These are phyloP conservation scores for Mesitornis unicolor DNA, from an alignment of 2,113 vertebrate species.

Conservation along the genomic window DNA sequence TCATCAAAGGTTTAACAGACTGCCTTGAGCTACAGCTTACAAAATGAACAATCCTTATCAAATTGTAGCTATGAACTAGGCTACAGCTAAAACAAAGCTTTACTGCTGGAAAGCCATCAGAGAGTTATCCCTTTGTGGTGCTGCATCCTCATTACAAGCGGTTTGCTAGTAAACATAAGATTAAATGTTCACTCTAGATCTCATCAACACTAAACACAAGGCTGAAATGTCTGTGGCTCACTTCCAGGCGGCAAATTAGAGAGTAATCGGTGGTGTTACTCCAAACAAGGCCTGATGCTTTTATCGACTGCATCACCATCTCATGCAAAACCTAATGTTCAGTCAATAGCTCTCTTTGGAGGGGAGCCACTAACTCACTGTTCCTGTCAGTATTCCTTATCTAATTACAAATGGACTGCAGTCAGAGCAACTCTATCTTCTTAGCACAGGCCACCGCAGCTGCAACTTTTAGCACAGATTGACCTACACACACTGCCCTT, in stretches of 20 bases:
- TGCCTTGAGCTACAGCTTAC: neutral
- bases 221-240: conserved; percentile 67
- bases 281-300: conserved; percentile 74
- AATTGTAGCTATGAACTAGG: conserved; percentile 4
- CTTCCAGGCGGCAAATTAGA: conserved; percentile 77
- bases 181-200: conserved; percentile 57
- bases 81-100: conserved; percentile 33
- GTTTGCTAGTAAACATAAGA: conserved; percentile 66
- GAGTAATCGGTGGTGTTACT: conserved; percentile 57
- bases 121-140: neutral
- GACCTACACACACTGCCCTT: neutral
- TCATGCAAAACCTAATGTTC: conserved; percentile 70
- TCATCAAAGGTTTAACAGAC: neutral
- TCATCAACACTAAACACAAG: conserved; percentile 64
- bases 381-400: conserved; percentile 72
- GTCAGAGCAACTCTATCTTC: conserved; percentile 50
- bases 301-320: conserved; percentile 75
- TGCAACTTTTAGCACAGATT: conserved; percentile 5
- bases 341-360: conserved; percentile 76
- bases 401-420: conserved; percentile 71
- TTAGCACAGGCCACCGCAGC: neutral
- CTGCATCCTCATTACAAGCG: conserved; percentile 10
- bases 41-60: neutral
- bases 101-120: conserved; percentile 28
- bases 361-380: conserved; percentile 70